A percentile compares a stretch with the other conserved stretches of the same genome.
Conservation (phyloP, 2,888 invertebrate species). For the Dexiosoma caninum region DNA sequence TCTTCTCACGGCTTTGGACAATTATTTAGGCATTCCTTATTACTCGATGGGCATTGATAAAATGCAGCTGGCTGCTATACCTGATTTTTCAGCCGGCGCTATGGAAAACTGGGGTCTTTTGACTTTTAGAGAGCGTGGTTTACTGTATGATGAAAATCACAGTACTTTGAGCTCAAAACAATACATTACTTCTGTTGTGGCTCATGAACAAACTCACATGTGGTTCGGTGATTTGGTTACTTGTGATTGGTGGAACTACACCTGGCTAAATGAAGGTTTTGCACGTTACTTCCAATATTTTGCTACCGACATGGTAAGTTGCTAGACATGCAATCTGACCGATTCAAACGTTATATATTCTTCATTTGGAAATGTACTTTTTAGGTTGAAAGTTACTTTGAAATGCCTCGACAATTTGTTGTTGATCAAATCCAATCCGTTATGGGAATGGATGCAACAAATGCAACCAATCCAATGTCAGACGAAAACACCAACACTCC, state of each 20-base stretch:
- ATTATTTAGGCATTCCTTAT: slow-evolving; percentile 81
- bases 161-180: slow-evolving; percentile 82
- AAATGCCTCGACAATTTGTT: slow-evolving; percentile 81
- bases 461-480: slow-evolving; percentile 81
- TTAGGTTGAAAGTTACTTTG: neutral
- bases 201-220: slow-evolving; percentile 81
- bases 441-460: slow-evolving; percentile 81
- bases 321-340: no score
- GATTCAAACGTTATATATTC: no score
- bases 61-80: slow-evolving; percentile 90
- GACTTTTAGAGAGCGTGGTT: slow-evolving; percentile 86
- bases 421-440: slow-evolving; percentile 83
- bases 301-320: slow-evolving; percentile 77
- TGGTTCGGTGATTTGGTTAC: slow-evolving; percentile 83
- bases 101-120: slow-evolving; percentile 96
- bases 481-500: slow-evolving; percentile 80
- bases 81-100: slow-evolving; percentile 90
- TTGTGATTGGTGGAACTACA: slow-evolving; percentile 80
- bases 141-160: slow-evolving; percentile 82
- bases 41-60: slow-evolving; percentile 81
- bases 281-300: slow-evolving; percentile 86
- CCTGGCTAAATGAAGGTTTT: slow-evolving; percentile 83
- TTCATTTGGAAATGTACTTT: no score
- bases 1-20: slow-evolving; percentile 79
- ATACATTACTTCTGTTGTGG: slow-evolving; percentile 80